Conservation (phyloP, 2,113 vertebrate genomes). For the Nasalis larvatus region DNA sequence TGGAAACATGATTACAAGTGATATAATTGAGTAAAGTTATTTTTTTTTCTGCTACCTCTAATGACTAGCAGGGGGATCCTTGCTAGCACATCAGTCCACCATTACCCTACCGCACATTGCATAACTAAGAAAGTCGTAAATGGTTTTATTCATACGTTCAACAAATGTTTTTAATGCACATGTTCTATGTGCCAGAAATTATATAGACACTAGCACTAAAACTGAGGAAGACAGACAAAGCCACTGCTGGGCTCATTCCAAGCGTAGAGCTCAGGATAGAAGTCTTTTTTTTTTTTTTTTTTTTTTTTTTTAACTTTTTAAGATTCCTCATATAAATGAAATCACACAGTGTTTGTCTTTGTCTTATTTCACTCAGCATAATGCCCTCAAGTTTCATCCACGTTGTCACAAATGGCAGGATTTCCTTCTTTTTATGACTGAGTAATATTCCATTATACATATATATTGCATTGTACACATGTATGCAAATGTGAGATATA, state of each 20-base stretch:
- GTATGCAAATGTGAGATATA: no score
- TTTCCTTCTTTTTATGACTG: background rate
- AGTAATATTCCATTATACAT: background rate
- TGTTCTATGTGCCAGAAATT: background rate
- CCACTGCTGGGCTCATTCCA: background rate
- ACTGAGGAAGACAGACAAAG: background rate
- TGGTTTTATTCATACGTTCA: background rate
- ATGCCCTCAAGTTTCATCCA: background rate
- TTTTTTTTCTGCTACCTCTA: background rate
- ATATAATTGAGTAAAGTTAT: background rate
- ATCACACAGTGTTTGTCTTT: background rate
- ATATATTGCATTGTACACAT: background rate
- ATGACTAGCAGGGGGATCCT: background rate
- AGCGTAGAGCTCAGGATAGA: background rate
- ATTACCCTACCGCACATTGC: background rate
- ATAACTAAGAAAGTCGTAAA: background rate
- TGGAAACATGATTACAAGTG: background rate
- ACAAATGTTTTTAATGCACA: background rate
- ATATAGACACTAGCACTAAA: background rate
- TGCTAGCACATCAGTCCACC: background rate
- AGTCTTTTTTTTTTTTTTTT: background rate
- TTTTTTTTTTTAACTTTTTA: background rate
- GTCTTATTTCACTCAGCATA: background rate
- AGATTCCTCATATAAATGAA: background rate
- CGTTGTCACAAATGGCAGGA: background rate